Evolutionary conservation across 2,113 vertebrate genomes (phyloP).

Genomic region (Addax nasomaculatus): DNA sequence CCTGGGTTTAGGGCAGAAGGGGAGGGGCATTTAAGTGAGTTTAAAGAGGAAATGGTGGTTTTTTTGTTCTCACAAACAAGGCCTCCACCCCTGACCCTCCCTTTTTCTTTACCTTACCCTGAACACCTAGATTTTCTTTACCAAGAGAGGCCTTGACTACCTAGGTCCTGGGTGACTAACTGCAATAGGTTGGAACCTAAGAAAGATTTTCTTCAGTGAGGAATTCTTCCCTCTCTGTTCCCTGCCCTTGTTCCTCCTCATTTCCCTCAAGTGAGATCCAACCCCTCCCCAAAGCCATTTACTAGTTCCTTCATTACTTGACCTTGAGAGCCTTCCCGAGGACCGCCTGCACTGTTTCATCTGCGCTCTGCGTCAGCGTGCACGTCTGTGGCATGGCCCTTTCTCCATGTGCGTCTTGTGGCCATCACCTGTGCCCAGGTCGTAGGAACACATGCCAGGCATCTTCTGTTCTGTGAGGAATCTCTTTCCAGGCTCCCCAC

Average conservation of each 20-base stretch:
- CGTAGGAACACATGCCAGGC: neutral
- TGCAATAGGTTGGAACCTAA: neutral
- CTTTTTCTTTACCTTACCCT: constrained; percentile 24
- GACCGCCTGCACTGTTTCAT: neutral
- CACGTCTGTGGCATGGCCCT: neutral
- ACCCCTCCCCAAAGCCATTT: neutral
- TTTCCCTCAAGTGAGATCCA: neutral
- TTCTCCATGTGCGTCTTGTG: accelerated
- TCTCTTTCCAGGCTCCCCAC: constrained; percentile 29
- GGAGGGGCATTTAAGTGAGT: constrained; percentile 28
- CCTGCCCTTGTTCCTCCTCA: neutral
- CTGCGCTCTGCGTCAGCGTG: neutral
- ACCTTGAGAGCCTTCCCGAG: constrained; percentile 31
- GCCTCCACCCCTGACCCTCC: constrained; percentile 57
- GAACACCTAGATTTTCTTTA: constrained; percentile 9
- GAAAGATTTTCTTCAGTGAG: neutral
- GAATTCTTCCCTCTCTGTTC: neutral
- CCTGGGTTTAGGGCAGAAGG: neutral
- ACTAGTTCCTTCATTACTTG: neutral
- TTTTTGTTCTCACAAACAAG: constrained; percentile 69
- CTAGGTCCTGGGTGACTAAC: neutral
- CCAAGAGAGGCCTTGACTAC: neutral
- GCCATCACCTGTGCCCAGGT: neutral
- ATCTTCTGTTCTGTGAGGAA: neutral
- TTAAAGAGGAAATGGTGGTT: constrained; percentile 73